Conservation (phyloP, 2,113 vertebrate genomes). For the Sander lucioperca region DNA sequence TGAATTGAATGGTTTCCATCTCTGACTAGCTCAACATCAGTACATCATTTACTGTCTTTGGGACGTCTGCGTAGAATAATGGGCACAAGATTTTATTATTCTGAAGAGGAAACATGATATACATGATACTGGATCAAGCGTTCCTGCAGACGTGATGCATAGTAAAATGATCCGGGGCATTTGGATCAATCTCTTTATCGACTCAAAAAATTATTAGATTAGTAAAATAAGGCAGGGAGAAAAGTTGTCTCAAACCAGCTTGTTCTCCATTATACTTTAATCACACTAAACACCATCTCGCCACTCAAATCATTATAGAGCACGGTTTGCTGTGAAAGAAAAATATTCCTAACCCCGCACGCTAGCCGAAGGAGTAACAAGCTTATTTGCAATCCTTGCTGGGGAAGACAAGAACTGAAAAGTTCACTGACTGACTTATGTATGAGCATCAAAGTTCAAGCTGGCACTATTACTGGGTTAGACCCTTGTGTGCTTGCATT, state of each 20-base stretch:
- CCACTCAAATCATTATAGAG: constrained; percentile 8
- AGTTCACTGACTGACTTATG: constrained; percentile 25
- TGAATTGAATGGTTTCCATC: constrained; percentile 33
- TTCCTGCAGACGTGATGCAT: background rate
- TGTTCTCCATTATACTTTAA: constrained; percentile 5
- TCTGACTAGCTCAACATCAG: background rate
- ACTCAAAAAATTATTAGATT: background rate
- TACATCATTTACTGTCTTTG: constrained; percentile 48
- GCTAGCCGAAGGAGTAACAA: constrained; percentile 7
- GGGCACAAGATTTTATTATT: constrained; percentile 26
- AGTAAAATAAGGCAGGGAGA: constrained; percentile 24
- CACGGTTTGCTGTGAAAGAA: constrained; percentile 20
- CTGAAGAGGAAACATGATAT: constrained; percentile 26
- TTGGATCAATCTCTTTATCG: background rate
- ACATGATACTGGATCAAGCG: constrained; percentile 5
- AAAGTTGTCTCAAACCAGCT: background rate
- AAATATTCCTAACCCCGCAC: background rate
- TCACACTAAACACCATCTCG: constrained; percentile 4
- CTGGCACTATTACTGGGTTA: background rate
- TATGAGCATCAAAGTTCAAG: constrained; percentile 34
- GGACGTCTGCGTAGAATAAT: constrained; percentile 12
- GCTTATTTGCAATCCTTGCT: constrained; percentile 23
- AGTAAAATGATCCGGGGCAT: constrained; percentile 14
- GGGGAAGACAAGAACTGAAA: constrained; percentile 21
- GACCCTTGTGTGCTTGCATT: constrained; percentile 2